phyloP scores from a whole-genome alignment of 2,797 vertebrate species.

The Neosalanx taihuensis region DNA sequence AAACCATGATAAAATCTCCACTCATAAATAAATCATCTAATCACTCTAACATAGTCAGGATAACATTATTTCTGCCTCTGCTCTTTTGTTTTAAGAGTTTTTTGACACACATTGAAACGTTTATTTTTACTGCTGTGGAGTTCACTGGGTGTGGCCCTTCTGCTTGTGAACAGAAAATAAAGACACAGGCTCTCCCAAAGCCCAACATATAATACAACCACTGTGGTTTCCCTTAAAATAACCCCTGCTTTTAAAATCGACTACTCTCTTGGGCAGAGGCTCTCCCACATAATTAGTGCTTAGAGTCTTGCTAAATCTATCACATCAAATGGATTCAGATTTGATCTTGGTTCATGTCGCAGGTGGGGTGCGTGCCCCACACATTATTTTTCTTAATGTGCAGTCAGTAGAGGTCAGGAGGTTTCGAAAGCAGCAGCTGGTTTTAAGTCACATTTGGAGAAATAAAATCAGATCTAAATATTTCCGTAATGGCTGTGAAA shows the following conservation, averaged over 20 bases:
- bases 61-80: neutral
- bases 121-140: conserved; percentile 34
- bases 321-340: neutral
- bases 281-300: conserved; percentile 70
- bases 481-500: no score
- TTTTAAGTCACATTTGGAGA: neutral
- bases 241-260: conserved; percentile 44
- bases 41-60: neutral
- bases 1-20: neutral
- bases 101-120: conserved; percentile 20
- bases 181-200: conserved; percentile 44
- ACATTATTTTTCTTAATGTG: neutral
- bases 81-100: neutral
- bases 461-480: neutral
- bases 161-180: conserved; percentile 41
- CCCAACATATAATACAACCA: conserved; percentile 55
- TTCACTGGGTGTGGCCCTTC: conserved; percentile 39
- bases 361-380: neutral
- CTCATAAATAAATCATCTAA: neutral
- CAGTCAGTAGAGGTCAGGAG: neutral
- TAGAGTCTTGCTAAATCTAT: conserved; percentile 16
- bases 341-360: neutral
- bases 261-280: conserved; percentile 54
- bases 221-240: conserved; percentile 76
- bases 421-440: neutral